Evolutionary conservation across 2,888 invertebrate species (phyloP).

Genomic region (Ennomos erosarius): DNA sequence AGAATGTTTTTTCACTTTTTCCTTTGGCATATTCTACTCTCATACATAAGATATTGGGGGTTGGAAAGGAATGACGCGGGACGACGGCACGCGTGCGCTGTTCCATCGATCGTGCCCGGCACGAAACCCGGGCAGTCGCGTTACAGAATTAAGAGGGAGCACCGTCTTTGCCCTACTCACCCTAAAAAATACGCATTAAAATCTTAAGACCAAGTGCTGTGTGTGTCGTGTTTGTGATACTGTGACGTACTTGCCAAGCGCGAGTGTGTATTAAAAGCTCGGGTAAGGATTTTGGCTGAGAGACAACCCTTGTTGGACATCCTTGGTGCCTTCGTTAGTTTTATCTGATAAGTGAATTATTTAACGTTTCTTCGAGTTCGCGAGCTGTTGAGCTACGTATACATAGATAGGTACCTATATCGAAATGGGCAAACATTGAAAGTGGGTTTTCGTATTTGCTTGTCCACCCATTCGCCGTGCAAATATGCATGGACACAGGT

Average conservation of each 20-base stretch:
- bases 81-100: conserved; percentile 70
- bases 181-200: conserved; percentile 72
- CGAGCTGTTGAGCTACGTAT: not conserved
- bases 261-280: conserved; percentile 17
- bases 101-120: conserved; percentile 71
- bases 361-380: conserved; percentile 6
- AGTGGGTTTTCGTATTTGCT: not conserved
- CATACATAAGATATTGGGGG: conserved; percentile 83
- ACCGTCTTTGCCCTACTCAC: conserved; percentile 54
- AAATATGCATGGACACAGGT: conserved; percentile 2
- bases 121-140: conserved; percentile 74
- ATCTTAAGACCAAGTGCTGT: conserved; percentile 53
- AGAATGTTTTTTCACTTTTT: conserved; percentile 67
- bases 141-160: conserved; percentile 51
- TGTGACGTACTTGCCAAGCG: conserved; percentile 22
- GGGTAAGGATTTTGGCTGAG: conserved; percentile 19
- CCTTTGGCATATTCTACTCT: conserved; percentile 67
- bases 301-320: not conserved
- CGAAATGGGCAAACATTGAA: conserved; percentile 5
- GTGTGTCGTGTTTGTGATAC: conserved; percentile 49
- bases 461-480: conserved; percentile 18
- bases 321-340: conserved; percentile 6
- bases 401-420: not conserved
- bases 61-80: conserved; percentile 61
- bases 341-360: conserved; percentile 27